Percentiles rank a stretch among this genome's conserved stretches.
phyloP scores from a whole-genome alignment of 2,888 invertebrate genomes.

The Drosophila trichaetosa region DNA sequence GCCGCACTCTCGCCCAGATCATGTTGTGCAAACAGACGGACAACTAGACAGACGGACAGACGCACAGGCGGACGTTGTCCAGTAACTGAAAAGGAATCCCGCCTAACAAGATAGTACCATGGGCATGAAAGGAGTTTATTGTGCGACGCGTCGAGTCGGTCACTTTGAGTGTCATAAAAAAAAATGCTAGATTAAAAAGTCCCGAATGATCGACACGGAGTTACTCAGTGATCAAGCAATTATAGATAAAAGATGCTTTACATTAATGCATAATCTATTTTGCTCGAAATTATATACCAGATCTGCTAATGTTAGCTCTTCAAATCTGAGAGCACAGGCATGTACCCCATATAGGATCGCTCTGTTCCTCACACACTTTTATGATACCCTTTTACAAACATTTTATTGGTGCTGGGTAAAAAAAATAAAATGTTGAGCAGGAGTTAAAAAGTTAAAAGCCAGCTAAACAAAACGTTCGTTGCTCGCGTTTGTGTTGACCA shows the following conservation, averaged over 20 bases:
- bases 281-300: neutral
- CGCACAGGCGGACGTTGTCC: slow-evolving; percentile 14
- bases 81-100: slow-evolving; percentile 59
- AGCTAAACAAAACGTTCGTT: slow-evolving; percentile 69
- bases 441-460: slow-evolving; percentile 77
- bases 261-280: neutral
- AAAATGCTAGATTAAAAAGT: slow-evolving; percentile 16
- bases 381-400: slow-evolving; percentile 2
- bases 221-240: slow-evolving; percentile 6
- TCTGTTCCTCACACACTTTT: neutral
- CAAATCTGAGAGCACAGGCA: neutral
- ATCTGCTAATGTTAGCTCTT: neutral
- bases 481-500: slow-evolving; percentile 79
- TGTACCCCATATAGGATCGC: neutral
- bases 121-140: slow-evolving; percentile 80
- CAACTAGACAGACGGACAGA: slow-evolving; percentile 7
- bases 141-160: slow-evolving; percentile 73
- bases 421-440: slow-evolving; percentile 23
- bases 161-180: slow-evolving; percentile 81
- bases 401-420: slow-evolving; percentile 27
- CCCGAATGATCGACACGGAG: neutral
- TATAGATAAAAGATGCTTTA: neutral
- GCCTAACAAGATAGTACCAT: slow-evolving; percentile 71
- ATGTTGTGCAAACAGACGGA: slow-evolving; percentile 75
- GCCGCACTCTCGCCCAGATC: slow-evolving; percentile 74